Base-by-base conservation (phyloP, 2,888 invertebrate genomes). In the Hypomecis atomaria region DNA sequence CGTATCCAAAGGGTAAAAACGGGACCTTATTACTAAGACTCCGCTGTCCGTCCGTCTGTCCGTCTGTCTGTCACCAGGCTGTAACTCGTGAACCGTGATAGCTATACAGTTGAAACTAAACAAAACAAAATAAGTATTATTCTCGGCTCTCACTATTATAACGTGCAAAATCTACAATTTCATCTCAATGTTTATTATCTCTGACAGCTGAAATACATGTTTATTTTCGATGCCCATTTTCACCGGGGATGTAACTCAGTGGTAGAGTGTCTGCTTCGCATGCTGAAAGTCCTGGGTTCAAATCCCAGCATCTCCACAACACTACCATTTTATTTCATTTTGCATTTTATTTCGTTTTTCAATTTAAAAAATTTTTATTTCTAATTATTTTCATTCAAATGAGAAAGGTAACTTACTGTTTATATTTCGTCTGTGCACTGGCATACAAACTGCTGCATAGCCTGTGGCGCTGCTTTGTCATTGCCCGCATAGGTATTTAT, bases 231-330 rank as follows among this genome's bases (percentile, higher is more conserved):
- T 36, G 5, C 4, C 0, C 0, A 0, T 0, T 6, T 7, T 37
- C 1, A 73, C 4, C 75, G 90, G 90, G 90, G 90, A 84, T 91
- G 90, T 91, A 90, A 91, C 91, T 91, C 90, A 92, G 91, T 90
- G 91, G 90, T 90, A 90, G 90, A 94, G 94, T 94, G 94, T 94
- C 94, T 94, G 94, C 94, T 94, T 94, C 94, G 94, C 94, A 94
- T 94, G 94, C 94, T 93, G 94, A 94, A 94, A 94, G 94, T 94
- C 94, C 93, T 93, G 94, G 94, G 94, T 94, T 94, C 94, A 93
- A 94, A 93, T 94, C 94, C 94, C 94, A 93, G 93, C 93, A 93
- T 90, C 94, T 94, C 94, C 94, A 94, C 1, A 34, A 8, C 33
- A 43, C 13, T n/a, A n/a, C 40, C 13, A 40, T 53, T 42, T 40